A percentile compares a stretch with the other conserved stretches of the same genome.
Evolutionary conservation across 1,140 invertebrate species (phyloP).

Genomic region (Archivesica marissinica): DNA sequence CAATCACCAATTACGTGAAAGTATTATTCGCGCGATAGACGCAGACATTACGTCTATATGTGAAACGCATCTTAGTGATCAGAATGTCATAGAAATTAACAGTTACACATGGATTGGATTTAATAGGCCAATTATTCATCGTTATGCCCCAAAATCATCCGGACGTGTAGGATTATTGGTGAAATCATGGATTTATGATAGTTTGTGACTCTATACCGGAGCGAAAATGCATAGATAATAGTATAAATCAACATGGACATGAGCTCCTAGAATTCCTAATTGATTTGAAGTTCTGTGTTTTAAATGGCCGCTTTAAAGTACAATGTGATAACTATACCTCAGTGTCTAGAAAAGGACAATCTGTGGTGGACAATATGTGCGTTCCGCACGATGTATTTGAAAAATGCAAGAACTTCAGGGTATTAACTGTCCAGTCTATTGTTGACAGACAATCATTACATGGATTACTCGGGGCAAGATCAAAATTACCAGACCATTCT

Average conservation of each 20-base stretch:
- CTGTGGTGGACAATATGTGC: conserved; percentile 67
- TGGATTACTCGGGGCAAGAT: conserved; percentile 50
- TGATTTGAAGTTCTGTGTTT: conserved; percentile 60
- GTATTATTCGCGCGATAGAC: conserved; percentile 16
- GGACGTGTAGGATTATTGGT: conserved; percentile 60
- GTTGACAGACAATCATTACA: conserved; percentile 46
- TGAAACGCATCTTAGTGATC: conserved; percentile 42
- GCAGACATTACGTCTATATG: conserved; percentile 34
- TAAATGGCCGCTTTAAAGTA: too few relatives aligned
- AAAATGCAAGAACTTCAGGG: conserved; percentile 39
- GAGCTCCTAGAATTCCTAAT: conserved; percentile 57
- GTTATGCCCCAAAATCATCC: conserved; percentile 59
- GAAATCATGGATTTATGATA: conserved; percentile 31
- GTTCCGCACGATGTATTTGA: conserved; percentile 57
- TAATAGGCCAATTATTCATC: conserved; percentile 39
- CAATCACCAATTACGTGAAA: conserved; percentile 33
- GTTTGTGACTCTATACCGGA: conserved; percentile 20
- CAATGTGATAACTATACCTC: conserved; percentile 47
- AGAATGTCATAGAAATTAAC: conserved; percentile 34
- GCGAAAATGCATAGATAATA: conserved; percentile 39
- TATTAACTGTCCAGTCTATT: conserved; percentile 39
- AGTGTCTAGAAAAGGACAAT: conserved; percentile 45
- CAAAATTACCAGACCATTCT: conserved; percentile 60
- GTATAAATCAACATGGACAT: conserved; percentile 59
- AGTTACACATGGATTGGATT: conserved; percentile 59